Percentiles rank a stretch among this genome's conserved stretches.
phyloP scores from a whole-genome alignment of 2,113 vertebrate genomes.

The Amblyornis subalaris region DNA sequence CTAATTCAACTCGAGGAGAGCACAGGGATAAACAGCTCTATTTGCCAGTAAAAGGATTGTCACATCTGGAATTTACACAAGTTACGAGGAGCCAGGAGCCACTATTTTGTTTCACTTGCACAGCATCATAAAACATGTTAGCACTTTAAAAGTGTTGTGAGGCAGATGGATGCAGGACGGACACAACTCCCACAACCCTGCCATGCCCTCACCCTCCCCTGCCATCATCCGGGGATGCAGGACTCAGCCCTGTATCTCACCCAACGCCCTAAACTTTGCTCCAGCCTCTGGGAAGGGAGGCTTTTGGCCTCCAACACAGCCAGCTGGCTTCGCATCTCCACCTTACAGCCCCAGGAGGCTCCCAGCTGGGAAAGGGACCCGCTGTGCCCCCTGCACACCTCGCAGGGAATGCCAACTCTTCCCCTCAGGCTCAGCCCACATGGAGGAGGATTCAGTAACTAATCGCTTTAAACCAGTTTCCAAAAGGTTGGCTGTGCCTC shows the following conservation, averaged over 20 bases:
- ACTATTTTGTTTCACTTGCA: neutral
- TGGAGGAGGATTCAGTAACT: neutral
- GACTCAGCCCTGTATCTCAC: neutral
- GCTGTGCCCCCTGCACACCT: neutral
- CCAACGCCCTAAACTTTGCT: conserved; percentile 30
- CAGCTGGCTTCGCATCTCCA: neutral
- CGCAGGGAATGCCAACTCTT: rapidly evolving
- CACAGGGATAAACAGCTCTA: neutral
- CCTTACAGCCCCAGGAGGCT: rapidly evolving
- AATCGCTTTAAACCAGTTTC: neutral
- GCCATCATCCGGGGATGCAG: rapidly evolving
- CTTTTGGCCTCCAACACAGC: neutral
- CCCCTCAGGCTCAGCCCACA: neutral
- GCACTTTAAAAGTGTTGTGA: neutral
- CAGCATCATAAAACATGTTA: conserved; percentile 1
- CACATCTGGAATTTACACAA: conserved; percentile 53
- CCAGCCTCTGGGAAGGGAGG: neutral
- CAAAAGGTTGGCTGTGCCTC: neutral
- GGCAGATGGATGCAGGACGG: neutral
- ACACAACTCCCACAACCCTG: neutral
- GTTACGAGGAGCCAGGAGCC: conserved; percentile 47
- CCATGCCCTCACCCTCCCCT: neutral
- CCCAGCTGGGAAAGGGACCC: rapidly evolving
- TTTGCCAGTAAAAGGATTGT: conserved; percentile 37
- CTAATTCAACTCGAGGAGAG: neutral